These are phyloP conservation scores for Philereme transversata DNA, from an alignment of 2,888 invertebrate genomes.

Conservation along the genomic window DNA sequence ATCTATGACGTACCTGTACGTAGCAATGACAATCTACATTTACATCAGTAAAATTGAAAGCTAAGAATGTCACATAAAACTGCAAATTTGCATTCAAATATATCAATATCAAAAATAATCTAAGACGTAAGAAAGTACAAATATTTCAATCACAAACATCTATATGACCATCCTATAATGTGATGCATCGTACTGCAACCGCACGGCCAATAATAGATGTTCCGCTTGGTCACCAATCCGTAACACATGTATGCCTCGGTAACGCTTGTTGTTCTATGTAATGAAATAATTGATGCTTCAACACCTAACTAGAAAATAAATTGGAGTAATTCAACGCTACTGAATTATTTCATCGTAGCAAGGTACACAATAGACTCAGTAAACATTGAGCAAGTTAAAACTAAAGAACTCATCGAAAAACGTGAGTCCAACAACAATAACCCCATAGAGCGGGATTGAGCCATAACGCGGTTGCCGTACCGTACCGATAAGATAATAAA, in stretches of 20 bases:
- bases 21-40: constrained; percentile 17
- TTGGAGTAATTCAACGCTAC: too few species aligned
- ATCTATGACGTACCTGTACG: too few species aligned
- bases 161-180: constrained; percentile 1
- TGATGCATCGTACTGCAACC: constrained; percentile 18
- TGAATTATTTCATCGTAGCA: neutral
- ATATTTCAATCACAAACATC: neutral
- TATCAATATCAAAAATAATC: neutral
- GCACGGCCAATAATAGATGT: constrained; percentile 52
- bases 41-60: constrained; percentile 2
- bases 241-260: constrained; percentile 42
- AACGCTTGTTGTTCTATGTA: constrained; percentile 24
- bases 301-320: neutral
- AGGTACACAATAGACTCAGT: constrained; percentile 13
- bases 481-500: constrained; percentile 57
- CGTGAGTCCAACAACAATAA: constrained; percentile 56
- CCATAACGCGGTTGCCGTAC: constrained; percentile 48
- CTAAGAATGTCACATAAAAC: neutral
- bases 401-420: constrained; percentile 43
- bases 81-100: neutral
- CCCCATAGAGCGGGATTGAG: constrained; percentile 53
- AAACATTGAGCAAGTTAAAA: constrained; percentile 25
- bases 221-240: constrained; percentile 52
- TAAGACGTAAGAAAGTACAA: neutral
- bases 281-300: constrained; percentile 19